Evolutionary conservation across 2,888 invertebrate species (phyloP).

Genomic region (Mechanitis mazaeus): DNA sequence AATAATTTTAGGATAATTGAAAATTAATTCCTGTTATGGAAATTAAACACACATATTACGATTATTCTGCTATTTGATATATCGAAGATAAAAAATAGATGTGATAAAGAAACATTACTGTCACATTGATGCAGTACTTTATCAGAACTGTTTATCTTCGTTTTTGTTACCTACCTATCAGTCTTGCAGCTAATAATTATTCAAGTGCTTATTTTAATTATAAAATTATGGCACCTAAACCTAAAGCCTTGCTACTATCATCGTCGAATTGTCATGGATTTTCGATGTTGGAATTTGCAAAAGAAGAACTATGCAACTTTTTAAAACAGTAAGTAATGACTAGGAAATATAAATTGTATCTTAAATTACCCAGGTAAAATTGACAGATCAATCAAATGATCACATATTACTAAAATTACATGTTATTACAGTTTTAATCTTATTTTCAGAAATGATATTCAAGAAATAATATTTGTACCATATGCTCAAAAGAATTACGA

Average conservation of each 20-base stretch:
- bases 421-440: background rate
- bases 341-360: conserved; percentile 2
- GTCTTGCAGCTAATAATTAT: conserved; percentile 7
- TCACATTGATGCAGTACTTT: conserved; percentile 26
- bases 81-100: background rate
- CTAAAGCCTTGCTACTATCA: conserved; percentile 80
- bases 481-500: conserved; percentile 83
- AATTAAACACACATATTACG: too few relatives aligned
- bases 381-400: too few relatives aligned
- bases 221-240: conserved; percentile 37
- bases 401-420: background rate
- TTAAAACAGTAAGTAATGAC: conserved; percentile 73
- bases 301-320: conserved; percentile 78
- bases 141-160: conserved; percentile 16
- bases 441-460: conserved; percentile 78
- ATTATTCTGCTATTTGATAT: too few relatives aligned
- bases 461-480: conserved; percentile 83
- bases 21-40: too few relatives aligned
- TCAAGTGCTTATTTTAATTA: conserved; percentile 15
- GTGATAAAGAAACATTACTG: conserved; percentile 10
- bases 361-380: background rate
- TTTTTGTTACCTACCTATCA: conserved; percentile 11
- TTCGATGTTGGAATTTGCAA: conserved; percentile 81
- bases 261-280: conserved; percentile 83
- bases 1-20: too few relatives aligned